Evolutionary conservation across 2,888 invertebrate genomes (phyloP), one percentile per base, ranked within the genome.

Genomic region (Drosophila cracens): DNA sequence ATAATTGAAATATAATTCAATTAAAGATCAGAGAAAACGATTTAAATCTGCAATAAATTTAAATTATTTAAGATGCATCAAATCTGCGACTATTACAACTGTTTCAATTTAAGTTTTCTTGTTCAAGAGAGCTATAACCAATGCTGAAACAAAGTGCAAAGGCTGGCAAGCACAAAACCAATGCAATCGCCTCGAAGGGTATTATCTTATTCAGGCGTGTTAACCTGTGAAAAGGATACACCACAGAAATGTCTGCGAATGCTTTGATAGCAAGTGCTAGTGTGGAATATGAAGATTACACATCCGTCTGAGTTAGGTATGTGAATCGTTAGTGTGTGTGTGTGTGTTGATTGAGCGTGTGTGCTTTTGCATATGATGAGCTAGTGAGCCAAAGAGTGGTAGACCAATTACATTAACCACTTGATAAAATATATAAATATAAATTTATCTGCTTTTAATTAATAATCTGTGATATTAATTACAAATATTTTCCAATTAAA

Each of bases 191-290:
- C 74, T 76, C 25, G 18, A 54, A 63, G 84, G 74, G 27, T 56
- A 40, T 63, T 65, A 18, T 29, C 16, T 38, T 25, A 49, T 38
- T 68, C 53, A 8, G 38, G 62, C 29, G 70, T 77, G 77, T 72
- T 72, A 57, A 27, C 63, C 83, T 79, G 59, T 82, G 68, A 79
- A 82, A 85, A 61, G 76, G 83, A 74, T 75, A 70, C 68, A 58
- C 54, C 65, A 46, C 38, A 62, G 51, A 49, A 56, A 69, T 73
- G 65, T 36, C 51, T 66, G 56, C 29, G 53, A 70, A 69, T 85
- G 88, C 69, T 88, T 75, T 82, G 69, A 80, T 70, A 67, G 67
- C 54, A 77, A 75, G 86, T 82, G 88, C 72, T 73, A 48, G 49
- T 63, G 62, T 49, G 54, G 58, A 43, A 38, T 46, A 54, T 62